Evolutionary conservation across 1,140 invertebrate genomes (phyloP).

Genomic region (Zaprionus ornatus): DNA sequence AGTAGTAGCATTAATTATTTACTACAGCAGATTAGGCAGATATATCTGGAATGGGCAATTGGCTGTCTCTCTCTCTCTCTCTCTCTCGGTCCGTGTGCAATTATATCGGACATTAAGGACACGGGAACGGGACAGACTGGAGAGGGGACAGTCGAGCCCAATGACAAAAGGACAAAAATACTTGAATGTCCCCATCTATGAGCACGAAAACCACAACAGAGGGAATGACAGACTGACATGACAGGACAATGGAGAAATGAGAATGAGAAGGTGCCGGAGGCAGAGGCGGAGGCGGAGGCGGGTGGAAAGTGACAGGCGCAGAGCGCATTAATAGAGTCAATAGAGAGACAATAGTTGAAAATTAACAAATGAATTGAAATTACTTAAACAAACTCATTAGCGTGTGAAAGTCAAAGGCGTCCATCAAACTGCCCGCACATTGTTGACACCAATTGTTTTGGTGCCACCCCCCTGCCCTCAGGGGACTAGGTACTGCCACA

Average conservation of each 20-base stretch:
- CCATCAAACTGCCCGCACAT: conserved; percentile 47
- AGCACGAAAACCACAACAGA: conserved; percentile 55
- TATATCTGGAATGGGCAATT: conserved; percentile 29
- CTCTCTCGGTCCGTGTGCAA: conserved; percentile 14
- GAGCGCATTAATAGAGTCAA: conserved; percentile 71
- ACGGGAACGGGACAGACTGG: not conserved
- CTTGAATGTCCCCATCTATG: conserved; percentile 25
- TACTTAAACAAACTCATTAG: conserved; percentile 82
- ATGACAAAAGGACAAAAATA: conserved; percentile 60
- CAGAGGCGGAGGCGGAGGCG: not conserved
- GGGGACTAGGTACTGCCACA: not conserved
- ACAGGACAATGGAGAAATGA: not conserved
- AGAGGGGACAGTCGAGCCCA: conserved; percentile 23
- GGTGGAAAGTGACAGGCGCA: conserved; percentile 39
- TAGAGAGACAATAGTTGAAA: conserved; percentile 78
- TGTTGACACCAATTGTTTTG: conserved; percentile 60
- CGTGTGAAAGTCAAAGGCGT: conserved; percentile 61
- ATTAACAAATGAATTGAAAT: conserved; percentile 82
- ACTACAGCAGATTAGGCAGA: not conserved
- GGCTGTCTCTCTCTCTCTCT: not conserved
- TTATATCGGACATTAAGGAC: not conserved
- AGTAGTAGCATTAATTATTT: not conserved
- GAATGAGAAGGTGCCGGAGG: not conserved
- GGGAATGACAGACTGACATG: not conserved
- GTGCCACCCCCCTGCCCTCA: conserved; percentile 2